phyloP scores from a whole-genome alignment of 2,888 invertebrate species.

The Physocephala rufipes region DNA sequence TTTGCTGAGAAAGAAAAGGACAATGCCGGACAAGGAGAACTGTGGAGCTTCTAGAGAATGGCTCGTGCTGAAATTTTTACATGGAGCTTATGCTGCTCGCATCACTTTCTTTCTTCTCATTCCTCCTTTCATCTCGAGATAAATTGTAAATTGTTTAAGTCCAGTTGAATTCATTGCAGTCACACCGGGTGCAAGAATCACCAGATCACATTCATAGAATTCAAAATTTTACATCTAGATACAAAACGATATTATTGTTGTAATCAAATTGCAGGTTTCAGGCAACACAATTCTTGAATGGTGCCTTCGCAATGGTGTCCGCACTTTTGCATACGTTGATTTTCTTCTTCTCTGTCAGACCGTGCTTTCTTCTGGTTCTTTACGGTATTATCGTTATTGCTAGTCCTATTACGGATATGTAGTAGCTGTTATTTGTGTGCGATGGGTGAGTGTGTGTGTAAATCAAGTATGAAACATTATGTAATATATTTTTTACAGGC shows the following conservation, averaged over 20 bases:
- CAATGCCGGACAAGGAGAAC: too few relatives aligned
- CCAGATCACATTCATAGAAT: too few relatives aligned
- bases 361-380: neutral
- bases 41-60: too few relatives aligned
- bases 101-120: neutral
- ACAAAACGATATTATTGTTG: slow-evolving; percentile 46
- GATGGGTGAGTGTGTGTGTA: neutral
- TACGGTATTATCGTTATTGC: neutral
- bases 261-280: slow-evolving; percentile 61
- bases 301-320: neutral
- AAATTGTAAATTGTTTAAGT: too few relatives aligned
- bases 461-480: neutral
- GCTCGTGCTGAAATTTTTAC: too few relatives aligned
- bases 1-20: neutral
- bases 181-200: too few relatives aligned
- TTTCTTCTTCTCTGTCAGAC: neutral
- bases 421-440: neutral
- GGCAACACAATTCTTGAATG: slow-evolving; percentile 31
- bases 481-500: slow-evolving; percentile 1
- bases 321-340: slow-evolving; percentile 10
- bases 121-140: too few relatives aligned
- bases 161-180: too few relatives aligned
- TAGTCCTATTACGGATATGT: neutral
- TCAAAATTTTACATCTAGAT: neutral
- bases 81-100: too few relatives aligned